These are phyloP conservation scores for Pteronura brasiliensis DNA, from an alignment of 2,113 vertebrate genomes.

Conservation along the genomic window DNA sequence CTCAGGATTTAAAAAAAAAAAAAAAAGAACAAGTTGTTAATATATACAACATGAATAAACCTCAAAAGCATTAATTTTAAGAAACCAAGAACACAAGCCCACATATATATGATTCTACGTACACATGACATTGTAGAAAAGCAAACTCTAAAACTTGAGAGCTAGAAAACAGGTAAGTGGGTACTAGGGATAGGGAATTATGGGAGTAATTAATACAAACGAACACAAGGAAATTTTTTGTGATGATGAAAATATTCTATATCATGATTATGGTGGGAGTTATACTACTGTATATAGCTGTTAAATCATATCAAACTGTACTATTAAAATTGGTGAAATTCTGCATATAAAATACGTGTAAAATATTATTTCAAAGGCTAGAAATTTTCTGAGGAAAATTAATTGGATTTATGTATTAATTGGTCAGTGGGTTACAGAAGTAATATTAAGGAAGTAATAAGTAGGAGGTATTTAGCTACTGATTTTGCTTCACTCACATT, in stretches of 20 bases:
- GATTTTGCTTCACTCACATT: background rate
- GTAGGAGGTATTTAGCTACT: background rate
- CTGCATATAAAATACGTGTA: background rate
- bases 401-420: background rate
- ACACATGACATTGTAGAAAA: background rate
- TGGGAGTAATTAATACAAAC: background rate
- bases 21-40: background rate
- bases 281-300: background rate
- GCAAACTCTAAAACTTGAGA: background rate
- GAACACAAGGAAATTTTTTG: background rate
- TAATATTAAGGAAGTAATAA: background rate
- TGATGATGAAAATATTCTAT: background rate
- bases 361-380: background rate
- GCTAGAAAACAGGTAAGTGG: background rate
- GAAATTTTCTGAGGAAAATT: background rate
- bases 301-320: background rate
- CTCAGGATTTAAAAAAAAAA: background rate
- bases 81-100: background rate
- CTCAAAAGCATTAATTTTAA: slow-evolving; percentile 21
- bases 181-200: background rate
- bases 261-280: background rate
- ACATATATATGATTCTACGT: background rate
- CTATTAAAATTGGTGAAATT: background rate
- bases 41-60: background rate
- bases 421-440: background rate